Evolutionary conservation across 2,888 invertebrate genomes (phyloP).

Genomic region (Dexiosoma caninum): DNA sequence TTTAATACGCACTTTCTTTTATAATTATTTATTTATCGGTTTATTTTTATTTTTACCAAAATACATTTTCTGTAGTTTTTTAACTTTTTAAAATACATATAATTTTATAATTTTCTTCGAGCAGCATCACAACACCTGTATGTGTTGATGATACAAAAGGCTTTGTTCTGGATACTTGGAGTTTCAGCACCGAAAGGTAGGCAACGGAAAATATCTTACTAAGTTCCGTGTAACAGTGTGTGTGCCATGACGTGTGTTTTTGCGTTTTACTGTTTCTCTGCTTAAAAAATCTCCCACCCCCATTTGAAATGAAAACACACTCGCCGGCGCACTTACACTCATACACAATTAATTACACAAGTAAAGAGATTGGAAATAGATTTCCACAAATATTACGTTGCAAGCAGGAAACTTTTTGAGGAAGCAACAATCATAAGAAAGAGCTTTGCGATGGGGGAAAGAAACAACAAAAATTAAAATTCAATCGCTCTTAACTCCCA

Average conservation of each 20-base stretch:
- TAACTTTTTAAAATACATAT: not conserved
- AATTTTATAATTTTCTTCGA: not conserved
- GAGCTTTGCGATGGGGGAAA: constrained; percentile 14
- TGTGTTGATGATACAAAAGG: constrained; percentile 60
- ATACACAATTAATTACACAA: not conserved
- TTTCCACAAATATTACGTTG: constrained; percentile 20
- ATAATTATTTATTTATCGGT: not conserved
- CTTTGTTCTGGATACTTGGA: constrained; percentile 60
- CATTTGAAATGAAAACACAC: too few relatives aligned
- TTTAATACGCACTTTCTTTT: not conserved
- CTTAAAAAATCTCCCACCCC: not conserved
- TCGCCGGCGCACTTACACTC: not conserved
- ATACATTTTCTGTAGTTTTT: not conserved
- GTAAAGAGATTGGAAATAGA: constrained; percentile 51
- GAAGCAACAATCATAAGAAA: constrained; percentile 3
- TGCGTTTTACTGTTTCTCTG: not conserved
- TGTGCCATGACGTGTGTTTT: constrained; percentile 5
- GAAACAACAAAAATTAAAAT: too few relatives aligned
- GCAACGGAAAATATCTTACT: constrained; percentile 45
- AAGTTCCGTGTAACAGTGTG: not conserved
- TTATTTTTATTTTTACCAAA: not conserved
- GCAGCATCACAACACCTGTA: constrained; percentile 57
- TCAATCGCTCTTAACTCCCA: not conserved
- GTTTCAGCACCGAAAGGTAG: constrained; percentile 58
- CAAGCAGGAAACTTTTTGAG: constrained; percentile 8